Evolutionary conservation across 2,797 vertebrate species (phyloP), one percentile per base, ranked within the genome.

Genomic region (Odontamblyopus rebecca): DNA sequence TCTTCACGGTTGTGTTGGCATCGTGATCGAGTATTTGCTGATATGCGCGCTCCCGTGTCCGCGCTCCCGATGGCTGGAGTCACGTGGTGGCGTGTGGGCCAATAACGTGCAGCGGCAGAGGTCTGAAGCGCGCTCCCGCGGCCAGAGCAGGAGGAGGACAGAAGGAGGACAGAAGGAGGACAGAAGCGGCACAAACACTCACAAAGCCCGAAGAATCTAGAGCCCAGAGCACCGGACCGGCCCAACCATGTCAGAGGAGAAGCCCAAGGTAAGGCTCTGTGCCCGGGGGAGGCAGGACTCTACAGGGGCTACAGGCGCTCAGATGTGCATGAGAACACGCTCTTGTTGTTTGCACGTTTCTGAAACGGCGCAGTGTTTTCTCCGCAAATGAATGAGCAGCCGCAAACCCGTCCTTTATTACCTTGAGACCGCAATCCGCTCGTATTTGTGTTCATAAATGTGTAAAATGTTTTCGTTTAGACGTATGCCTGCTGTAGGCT

Each of bases 161-260:
- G 86, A 48, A 86, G 57, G 26, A 30, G 57, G 12, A 60, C 57
- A 5, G 57, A 48, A 60, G 56, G n/a, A 26, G 56, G 56, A 57
- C 23, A 3, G 26, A 88, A 92, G 91, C 85, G 87, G 86, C 76
- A 82, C 83, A 81, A 78, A 89, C 76, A 75, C 73, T 79, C 78
- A 88, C 72, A 88, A 80, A 85, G 61, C 65, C 11, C 73, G 80
- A 79, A 75, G 80, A 78, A 70, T 68, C 53, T 64, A 38, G 61
- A 44, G 69, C 64, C 11, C 71, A 67, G 81, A 86, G 56, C 83
- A 3, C 44, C 77, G n/a, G 76, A 78, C 73, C 87, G 88, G 88
- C 62, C 71, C 67, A 69, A 74, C 70, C 73, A 96, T 96, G 96
- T 96, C 96, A 74, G 96, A 97, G 90, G 96, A 97, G 89, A 97